phyloP scores from a whole-genome alignment of 2,888 invertebrate species.

The Ashinkailepas kermadecensis region DNA sequence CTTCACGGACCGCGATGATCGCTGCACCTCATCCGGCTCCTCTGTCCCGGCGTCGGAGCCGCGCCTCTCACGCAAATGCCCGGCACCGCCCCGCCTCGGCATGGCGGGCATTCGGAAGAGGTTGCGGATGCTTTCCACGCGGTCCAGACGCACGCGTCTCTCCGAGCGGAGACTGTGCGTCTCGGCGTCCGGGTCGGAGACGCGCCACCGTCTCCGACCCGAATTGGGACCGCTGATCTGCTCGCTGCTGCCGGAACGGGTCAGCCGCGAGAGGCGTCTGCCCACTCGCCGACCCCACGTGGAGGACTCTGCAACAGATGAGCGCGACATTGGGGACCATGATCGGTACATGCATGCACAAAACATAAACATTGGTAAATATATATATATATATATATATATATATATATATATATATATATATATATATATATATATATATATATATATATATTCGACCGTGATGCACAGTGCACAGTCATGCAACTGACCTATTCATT shows the following conservation, averaged over 20 bases:
- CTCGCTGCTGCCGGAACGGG: constrained; percentile 57
- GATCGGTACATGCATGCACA: too few species aligned
- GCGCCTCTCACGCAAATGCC: constrained; percentile 20
- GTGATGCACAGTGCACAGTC: too few species aligned
- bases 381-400: too few species aligned
- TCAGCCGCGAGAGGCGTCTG: constrained; percentile 64
- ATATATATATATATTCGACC: too few species aligned
- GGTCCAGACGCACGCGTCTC: constrained; percentile 31
- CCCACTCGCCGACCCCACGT: constrained; percentile 73
- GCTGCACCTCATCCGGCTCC: constrained; percentile 20
- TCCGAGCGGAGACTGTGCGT: constrained; percentile 2
- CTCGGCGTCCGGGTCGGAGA: background rate
- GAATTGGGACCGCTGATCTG: constrained; percentile 35
- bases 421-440: too few species aligned
- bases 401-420: too few species aligned
- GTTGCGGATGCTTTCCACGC: constrained; percentile 34
- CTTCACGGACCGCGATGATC: constrained; percentile 19
- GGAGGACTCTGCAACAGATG: too few species aligned
- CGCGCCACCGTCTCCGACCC: background rate
- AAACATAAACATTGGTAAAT: too few species aligned
- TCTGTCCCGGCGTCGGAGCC: constrained; percentile 25
- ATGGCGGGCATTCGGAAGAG: constrained; percentile 30
- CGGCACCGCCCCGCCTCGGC: constrained; percentile 24
- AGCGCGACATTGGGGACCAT: too few species aligned
- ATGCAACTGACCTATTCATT: too few species aligned